Base-by-base conservation (phyloP, 2,797 vertebrate species). In the Cyclopterus lumpus region DNA sequence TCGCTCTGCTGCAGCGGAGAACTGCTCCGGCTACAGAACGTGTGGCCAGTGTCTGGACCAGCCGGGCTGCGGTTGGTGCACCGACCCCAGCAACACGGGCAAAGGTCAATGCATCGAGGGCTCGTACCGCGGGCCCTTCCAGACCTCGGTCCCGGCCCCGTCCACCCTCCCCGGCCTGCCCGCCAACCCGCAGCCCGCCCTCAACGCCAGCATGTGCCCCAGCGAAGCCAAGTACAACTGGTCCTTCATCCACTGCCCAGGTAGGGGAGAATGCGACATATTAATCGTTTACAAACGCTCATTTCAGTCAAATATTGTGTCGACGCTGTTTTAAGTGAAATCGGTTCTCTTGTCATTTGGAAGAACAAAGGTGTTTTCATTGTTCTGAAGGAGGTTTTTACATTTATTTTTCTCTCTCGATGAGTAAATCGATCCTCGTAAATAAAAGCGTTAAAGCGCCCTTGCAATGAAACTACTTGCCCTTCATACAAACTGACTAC, bases 181-280 rank as follows among this genome's bases (percentile, higher is more conserved):
- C 6, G 38, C 92, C 85, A 0, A 61, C 89, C 38, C 79, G 62
- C 95, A 96, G 72, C 97, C 97, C 0, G 83, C 96, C 73, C 95
- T 99, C 22, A 98, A 99, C 1, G 90, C 94, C 91, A 98, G 93
- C 93, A 95, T 98, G 96, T 99, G 98, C 63, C 92, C 93, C 5
- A 66, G 79, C 0, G 96, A 97, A 74, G 94, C 85, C 90, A 95
- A 51, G 61, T 99, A 96, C 70, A 99, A 97, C 82, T 99, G 98
- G 98, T 98, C 97, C 82, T 99, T 99, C 61, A 98, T 99, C 80
- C 96, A 97, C 66, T 99, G 98, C 75, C 98, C 98, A 92, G 97
- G 98, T 99, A 92, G 69, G 42, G 42, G 15, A 4, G 40, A 7
- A 6, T 15, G 38, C 11, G 11, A 44, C 14, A 20, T 24, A 24